A percentile compares a stretch with the other conserved stretches of the same genome.
phyloP scores from a whole-genome alignment of 2,888 invertebrate species.

The Cataglyphis albicans region DNA sequence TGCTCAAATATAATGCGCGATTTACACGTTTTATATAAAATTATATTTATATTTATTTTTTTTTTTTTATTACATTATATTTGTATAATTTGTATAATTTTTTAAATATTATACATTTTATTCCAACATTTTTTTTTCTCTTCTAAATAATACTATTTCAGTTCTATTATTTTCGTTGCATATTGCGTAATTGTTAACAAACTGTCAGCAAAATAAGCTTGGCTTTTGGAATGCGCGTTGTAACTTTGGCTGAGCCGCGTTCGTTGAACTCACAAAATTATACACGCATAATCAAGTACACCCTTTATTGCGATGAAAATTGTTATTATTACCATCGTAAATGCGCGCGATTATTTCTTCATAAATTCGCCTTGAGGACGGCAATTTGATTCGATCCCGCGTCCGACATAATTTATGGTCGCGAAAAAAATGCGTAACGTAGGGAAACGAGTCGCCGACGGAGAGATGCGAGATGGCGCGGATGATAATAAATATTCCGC shows the following conservation, averaged over 20 bases:
- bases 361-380: conserved; percentile 39
- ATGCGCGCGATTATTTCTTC: conserved; percentile 44
- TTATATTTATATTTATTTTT: too few relatives aligned
- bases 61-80: too few relatives aligned
- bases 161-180: neutral
- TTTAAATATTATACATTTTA: neutral
- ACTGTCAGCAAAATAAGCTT: neutral
- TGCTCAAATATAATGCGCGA: too few relatives aligned
- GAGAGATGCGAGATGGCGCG: conserved; percentile 43
- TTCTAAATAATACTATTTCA: neutral
- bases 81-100: neutral
- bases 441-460: conserved; percentile 39
- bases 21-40: too few relatives aligned
- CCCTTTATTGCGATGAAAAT: conserved; percentile 41
- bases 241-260: conserved; percentile 18
- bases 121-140: neutral
- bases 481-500: conserved; percentile 50
- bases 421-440: conserved; percentile 50
- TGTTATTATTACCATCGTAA: conserved; percentile 47
- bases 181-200: neutral
- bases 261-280: conserved; percentile 38
- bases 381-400: conserved; percentile 42
- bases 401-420: conserved; percentile 48
- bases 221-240: neutral
- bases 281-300: conserved; percentile 12